Base-by-base conservation (phyloP, 2,888 invertebrate genomes). In the Phania funesta region DNA sequence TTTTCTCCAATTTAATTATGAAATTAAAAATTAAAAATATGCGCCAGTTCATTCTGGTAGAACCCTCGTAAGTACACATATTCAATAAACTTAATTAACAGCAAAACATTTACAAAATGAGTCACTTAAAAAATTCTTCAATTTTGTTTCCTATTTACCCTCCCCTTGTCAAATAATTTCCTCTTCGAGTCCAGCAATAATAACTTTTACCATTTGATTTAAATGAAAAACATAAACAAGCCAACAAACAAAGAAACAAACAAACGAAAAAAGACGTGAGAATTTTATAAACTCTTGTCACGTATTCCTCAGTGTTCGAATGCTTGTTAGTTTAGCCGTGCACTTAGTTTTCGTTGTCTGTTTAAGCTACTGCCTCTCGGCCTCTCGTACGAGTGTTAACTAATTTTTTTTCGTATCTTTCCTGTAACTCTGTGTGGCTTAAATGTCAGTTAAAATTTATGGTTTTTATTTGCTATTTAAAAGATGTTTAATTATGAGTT, bases 401-500 rank as follows among this genome's bases (percentile, higher is more conserved):
- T 32, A 50, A 16, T 35, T 50, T 18, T 38, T 46, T 20, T 18
- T 20, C n/a, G n/a, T n/a, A n/a, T n/a, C 24, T 56, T 50, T 56
- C 22, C 56, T 60, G 22, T 26, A 20, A 46, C 44, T 20, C 54
- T 67, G 68, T 67, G 74, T 74, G 70, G 76, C 56, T 65, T 50
- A 76, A 80, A 58, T 75, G 64, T 60, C 71, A 71, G 38, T 52
- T 58, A n/a, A 48, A 67, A 81, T 38, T 75, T 68, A 75, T 68
- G 18, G n/a, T 29, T 67, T 38, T 44, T 44, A 26, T 32, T 68
- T 44, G 7, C 18, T 62, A 22, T 22, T 29, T 67, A 24, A 64
- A 62, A 52, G 9, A 60, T 62, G 60, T 77, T 76, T 76, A 68
- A 56, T 54, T 70, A 46, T 29, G 22, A 56, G 26, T 26, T 54